These are phyloP conservation scores for Nycteola revayana DNA, from an alignment of 2,888 invertebrate genomes.

Conservation along the genomic window DNA sequence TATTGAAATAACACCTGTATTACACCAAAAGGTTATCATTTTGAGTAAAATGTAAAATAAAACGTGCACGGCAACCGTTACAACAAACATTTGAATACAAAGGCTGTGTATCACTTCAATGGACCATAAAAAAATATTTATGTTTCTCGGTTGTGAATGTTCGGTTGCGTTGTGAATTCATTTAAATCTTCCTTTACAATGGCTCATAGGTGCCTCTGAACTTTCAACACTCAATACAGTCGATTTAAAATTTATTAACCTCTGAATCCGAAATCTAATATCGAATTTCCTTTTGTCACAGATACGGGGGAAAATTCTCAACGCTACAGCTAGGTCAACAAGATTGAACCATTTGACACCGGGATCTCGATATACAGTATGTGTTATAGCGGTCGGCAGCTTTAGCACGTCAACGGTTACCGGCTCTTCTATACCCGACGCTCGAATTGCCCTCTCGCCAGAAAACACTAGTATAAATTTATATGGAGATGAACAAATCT, in stretches of 20 bases:
- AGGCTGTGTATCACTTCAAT: conserved; percentile 80
- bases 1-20: conserved; percentile 38
- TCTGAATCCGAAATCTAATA: neutral
- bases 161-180: conserved; percentile 62
- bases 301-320: conserved; percentile 89
- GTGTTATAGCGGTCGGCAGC: conserved; percentile 93
- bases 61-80: conserved; percentile 62
- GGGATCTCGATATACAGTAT: conserved; percentile 91
- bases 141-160: conserved; percentile 70
- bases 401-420: conserved; percentile 68
- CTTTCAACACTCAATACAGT: conserved; percentile 36
- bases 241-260: conserved; percentile 15
- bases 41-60: conserved; percentile 49
- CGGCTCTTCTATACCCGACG: conserved; percentile 71
- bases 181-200: conserved; percentile 67
- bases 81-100: conserved; percentile 79
- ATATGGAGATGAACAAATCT: conserved; percentile 84
- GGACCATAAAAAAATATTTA: conserved; percentile 81
- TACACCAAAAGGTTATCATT: conserved; percentile 46
- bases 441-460: conserved; percentile 69
- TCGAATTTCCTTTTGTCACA: conserved; percentile 49
- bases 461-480: conserved; percentile 58
- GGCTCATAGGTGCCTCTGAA: conserved; percentile 44
- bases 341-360: conserved; percentile 89
- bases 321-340: conserved; percentile 87